phyloP scores from a whole-genome alignment of 64 coral and sea anemone genomes.

The Catalaphyllia jardinei region DNA sequence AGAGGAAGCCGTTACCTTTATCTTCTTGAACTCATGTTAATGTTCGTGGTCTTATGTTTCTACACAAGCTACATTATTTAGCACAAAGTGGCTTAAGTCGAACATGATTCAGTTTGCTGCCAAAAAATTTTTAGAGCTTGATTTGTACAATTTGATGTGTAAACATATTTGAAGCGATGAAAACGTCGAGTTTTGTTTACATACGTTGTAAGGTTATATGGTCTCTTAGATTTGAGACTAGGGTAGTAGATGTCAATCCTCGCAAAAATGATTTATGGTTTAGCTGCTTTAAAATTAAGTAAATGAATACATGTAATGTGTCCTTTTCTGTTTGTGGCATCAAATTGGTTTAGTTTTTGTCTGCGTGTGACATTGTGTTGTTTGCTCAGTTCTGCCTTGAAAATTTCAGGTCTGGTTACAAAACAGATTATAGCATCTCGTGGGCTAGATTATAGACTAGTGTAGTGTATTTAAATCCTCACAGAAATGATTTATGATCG shows the following conservation, averaged over 20 bases:
- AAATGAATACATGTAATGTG: background rate
- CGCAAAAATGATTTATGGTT: background rate
- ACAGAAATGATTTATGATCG: background rate
- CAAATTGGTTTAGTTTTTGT: background rate
- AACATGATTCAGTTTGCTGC: background rate
- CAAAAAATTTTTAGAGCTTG: too few relatives aligned
- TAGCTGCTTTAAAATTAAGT: background rate
- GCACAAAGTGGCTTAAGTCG: background rate
- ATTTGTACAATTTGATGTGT: background rate
- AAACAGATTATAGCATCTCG: slow-evolving; percentile 13
- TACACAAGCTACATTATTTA: background rate
- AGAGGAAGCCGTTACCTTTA: background rate
- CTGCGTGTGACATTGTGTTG: background rate
- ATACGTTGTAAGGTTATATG: background rate
- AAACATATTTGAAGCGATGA: background rate
- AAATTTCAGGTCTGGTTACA: slow-evolving; percentile 85
- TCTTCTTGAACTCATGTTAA: background rate
- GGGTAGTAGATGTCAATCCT: background rate
- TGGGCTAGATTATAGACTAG: background rate
- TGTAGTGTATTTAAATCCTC: background rate
- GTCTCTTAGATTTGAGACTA: background rate
- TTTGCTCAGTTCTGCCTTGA: slow-evolving; percentile 2
- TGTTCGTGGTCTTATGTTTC: background rate
- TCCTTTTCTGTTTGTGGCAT: background rate
- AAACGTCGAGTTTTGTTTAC: slow-evolving; percentile 1